Conservation (phyloP, 2,888 invertebrate species). For the Archaeoteleia sp. region DNA sequence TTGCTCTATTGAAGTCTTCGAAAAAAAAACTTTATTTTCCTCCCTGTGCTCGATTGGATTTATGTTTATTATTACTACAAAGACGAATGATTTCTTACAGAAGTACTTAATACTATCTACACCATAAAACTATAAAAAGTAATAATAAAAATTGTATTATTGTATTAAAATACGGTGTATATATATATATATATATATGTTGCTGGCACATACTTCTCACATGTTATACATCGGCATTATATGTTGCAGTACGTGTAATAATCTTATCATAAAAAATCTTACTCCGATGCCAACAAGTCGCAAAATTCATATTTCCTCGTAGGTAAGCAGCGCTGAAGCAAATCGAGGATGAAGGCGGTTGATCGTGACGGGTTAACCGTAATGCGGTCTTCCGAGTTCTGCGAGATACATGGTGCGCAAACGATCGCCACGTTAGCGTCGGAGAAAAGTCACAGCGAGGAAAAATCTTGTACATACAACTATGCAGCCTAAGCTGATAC, state of each 20-base stretch:
- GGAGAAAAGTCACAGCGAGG: too few relatives aligned
- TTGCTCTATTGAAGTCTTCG: too few relatives aligned
- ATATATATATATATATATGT: too few relatives aligned
- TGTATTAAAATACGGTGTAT: too few relatives aligned
- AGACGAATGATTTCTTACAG: conserved; percentile 9
- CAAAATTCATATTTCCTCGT: conserved; percentile 24
- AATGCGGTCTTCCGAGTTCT: conserved; percentile 47
- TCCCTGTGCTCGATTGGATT: too few relatives aligned
- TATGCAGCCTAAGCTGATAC: too few relatives aligned
- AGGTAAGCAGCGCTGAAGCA: conserved; percentile 53
- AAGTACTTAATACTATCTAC: neutral
- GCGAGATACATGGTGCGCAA: conserved; percentile 29
- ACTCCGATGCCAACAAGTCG: conserved; percentile 8
- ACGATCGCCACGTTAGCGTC: neutral
- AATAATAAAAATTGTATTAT: too few relatives aligned
- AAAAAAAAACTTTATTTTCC: too few relatives aligned
- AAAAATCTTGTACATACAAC: too few relatives aligned
- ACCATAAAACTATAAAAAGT: too few relatives aligned
- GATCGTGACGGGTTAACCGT: conserved; percentile 55
- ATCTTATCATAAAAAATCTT: neutral
- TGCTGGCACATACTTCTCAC: too few relatives aligned
- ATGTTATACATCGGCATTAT: neutral
- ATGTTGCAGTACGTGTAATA: neutral
- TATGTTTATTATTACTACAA: too few relatives aligned
- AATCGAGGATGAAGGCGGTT: conserved; percentile 59